phyloP scores from a whole-genome alignment of 2,113 vertebrate genomes.

The Sula dactylatra region DNA sequence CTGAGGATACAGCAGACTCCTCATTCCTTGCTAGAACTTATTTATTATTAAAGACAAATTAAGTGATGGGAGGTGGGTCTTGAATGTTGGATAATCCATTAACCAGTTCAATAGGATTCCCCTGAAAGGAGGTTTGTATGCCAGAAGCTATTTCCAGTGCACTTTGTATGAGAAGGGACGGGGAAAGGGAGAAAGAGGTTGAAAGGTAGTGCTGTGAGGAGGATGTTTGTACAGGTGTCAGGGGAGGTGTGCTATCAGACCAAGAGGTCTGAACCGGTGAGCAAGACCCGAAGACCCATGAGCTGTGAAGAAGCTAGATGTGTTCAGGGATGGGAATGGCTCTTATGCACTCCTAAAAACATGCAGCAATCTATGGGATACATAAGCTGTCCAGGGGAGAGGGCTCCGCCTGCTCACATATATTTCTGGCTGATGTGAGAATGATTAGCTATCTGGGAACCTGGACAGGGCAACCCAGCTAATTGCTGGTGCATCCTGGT shows the following conservation, averaged over 20 bases:
- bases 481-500: background rate
- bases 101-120: slow-evolving; percentile 28
- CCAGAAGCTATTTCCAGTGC: background rate
- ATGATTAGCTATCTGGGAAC: background rate
- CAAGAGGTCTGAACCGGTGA: background rate
- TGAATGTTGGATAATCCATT: slow-evolving; percentile 21
- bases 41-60: slow-evolving; percentile 57
- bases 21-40: slow-evolving; percentile 28
- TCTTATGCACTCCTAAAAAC: background rate
- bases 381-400: background rate
- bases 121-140: background rate
- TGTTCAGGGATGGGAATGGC: background rate
- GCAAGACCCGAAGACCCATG: background rate
- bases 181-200: background rate
- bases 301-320: background rate
- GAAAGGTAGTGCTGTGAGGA: background rate
- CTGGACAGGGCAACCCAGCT: background rate
- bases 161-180: background rate
- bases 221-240: background rate
- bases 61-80: background rate
- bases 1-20: background rate
- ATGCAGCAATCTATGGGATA: background rate
- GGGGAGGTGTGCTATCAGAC: background rate
- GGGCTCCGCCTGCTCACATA: background rate
- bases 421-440: background rate